phyloP scores from a whole-genome alignment of 2,797 vertebrate genomes.

The Ceryle rudis region DNA sequence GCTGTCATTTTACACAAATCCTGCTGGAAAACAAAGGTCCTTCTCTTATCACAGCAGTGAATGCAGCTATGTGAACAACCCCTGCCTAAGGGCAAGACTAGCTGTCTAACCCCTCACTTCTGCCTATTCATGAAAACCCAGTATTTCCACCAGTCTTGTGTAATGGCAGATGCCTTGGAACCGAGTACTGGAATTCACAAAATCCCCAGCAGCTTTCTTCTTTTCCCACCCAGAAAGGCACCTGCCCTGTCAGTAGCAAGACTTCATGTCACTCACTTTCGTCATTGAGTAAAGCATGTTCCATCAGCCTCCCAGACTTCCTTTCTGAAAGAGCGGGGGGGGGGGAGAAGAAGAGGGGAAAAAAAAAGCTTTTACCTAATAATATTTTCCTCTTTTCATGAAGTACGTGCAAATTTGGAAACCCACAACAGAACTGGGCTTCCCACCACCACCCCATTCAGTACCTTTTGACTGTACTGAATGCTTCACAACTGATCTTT shows the following conservation, averaged over 20 bases:
- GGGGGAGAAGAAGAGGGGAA: neutral
- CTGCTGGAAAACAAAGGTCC: neutral
- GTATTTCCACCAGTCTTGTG: neutral
- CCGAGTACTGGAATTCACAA: neutral
- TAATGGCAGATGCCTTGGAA: neutral
- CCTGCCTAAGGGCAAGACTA: neutral
- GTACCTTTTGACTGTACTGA: neutral
- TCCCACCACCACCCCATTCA: rapidly evolving
- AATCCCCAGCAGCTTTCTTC: neutral
- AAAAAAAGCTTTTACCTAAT: neutral
- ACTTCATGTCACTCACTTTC: constrained; percentile 88
- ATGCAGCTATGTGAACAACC: constrained; percentile 1
- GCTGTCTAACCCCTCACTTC: neutral
- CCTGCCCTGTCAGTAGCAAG: neutral
- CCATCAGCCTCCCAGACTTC: constrained; percentile 88
- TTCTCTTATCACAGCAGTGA: constrained; percentile 10
- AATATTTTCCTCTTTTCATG: neutral
- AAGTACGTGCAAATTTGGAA: neutral
- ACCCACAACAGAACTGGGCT: neutral
- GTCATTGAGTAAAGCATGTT: constrained; percentile 96
- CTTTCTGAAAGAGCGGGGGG: constrained; percentile 82
- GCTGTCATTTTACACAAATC: neutral
- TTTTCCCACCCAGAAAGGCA: neutral
- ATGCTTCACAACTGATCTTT: neutral
- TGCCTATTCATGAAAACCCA: neutral